phyloP scores from a whole-genome alignment of 2,888 invertebrate genomes.

The Trichopria drosophilae region DNA sequence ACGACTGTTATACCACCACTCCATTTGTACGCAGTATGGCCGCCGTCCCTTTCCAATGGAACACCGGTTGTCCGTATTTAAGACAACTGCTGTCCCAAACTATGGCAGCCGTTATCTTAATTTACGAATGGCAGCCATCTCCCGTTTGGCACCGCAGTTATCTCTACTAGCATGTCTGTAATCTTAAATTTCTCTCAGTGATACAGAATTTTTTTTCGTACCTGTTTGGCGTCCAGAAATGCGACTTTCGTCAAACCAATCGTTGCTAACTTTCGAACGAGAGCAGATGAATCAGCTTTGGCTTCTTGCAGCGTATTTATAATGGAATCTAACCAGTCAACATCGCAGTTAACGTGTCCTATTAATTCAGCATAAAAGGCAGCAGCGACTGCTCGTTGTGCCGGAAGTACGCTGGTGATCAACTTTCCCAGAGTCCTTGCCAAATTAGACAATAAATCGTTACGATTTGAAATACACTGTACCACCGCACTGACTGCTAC shows the following conservation, averaged over 20 bases:
- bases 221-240: slow-evolving; percentile 45
- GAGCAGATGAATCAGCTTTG: slow-evolving; percentile 48
- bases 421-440: slow-evolving; percentile 43
- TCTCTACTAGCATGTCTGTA: too few relatives aligned
- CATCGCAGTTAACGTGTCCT: slow-evolving; percentile 44
- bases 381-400: slow-evolving; percentile 47
- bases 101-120: too few relatives aligned
- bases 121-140: too few relatives aligned
- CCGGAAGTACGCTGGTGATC: slow-evolving; percentile 44
- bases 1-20: too few relatives aligned
- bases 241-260: slow-evolving; percentile 49
- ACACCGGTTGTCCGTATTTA: too few relatives aligned
- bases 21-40: too few relatives aligned
- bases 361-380: slow-evolving; percentile 49
- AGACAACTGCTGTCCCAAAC: too few relatives aligned
- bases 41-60: too few relatives aligned
- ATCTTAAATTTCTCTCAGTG: background rate
- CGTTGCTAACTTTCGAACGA: slow-evolving; percentile 50
- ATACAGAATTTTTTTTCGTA: slow-evolving; percentile 17
- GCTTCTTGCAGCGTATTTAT: slow-evolving; percentile 49
- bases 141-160: too few relatives aligned
- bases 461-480: slow-evolving; percentile 39
- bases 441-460: slow-evolving; percentile 39
- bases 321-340: slow-evolving; percentile 50
- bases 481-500: slow-evolving; percentile 44